phyloP scores from a whole-genome alignment of 1,140 invertebrate genomes.

The Calliphora vicina region DNA sequence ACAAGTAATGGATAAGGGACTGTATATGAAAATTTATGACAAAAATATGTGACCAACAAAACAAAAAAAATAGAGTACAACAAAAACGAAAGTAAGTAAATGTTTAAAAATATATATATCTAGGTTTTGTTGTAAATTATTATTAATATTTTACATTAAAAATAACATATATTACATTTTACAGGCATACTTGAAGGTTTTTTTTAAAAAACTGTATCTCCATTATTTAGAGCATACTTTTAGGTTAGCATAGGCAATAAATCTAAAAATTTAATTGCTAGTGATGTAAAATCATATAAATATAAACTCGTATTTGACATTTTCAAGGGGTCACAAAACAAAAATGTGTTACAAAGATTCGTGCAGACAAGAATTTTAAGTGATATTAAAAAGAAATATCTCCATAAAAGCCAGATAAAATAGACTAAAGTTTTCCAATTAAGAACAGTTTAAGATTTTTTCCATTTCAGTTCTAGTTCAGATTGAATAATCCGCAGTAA shows the following conservation, averaged over 20 bases:
- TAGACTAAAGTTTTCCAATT: too few relatives aligned
- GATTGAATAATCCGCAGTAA: too few relatives aligned
- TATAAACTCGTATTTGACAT: too few relatives aligned
- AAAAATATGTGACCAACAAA: conserved; percentile 40
- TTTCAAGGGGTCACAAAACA: too few relatives aligned
- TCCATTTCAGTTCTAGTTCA: too few relatives aligned
- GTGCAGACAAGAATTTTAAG: too few relatives aligned
- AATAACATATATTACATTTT: neutral
- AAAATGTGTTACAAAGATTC: too few relatives aligned
- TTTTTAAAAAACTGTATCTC: neutral
- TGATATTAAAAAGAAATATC: too few relatives aligned
- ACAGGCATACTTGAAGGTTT: neutral
- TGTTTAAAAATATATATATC: neutral
- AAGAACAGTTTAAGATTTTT: too few relatives aligned
- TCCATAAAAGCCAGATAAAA: too few relatives aligned
- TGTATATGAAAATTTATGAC: conserved; percentile 38
- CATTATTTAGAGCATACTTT: neutral
- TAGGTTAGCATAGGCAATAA: neutral
- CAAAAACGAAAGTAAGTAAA: neutral
- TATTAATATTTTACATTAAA: neutral
- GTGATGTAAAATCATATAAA: neutral
- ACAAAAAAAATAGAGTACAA: neutral
- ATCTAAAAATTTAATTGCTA: neutral
- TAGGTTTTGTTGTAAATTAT: neutral
- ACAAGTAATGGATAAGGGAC: neutral